Base-by-base conservation (phyloP, 2,888 invertebrate genomes). In the Lycaena phlaeas region DNA sequence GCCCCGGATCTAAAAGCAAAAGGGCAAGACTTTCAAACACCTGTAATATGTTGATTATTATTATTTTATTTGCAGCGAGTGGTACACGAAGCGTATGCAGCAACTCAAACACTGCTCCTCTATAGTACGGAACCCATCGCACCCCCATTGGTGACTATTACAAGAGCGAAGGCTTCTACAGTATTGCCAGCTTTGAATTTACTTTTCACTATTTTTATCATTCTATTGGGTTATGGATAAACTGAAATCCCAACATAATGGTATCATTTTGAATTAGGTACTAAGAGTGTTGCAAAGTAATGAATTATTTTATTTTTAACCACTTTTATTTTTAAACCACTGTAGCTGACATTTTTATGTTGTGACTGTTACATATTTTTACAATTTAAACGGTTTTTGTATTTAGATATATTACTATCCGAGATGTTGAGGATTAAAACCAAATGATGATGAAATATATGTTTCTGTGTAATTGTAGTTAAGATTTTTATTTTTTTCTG, bases 81-180 rank as follows among this genome's bases (percentile, higher is more conserved):
- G 1, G 73, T 75, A 1, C 78, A 78, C 43, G 82, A 82, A 54
- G 74, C 75, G 0, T 82, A 68, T 41, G 81, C 78, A 4, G 82
- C 82, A 0, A 62, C 75, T 62, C 78, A 78, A 37, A 77, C 81
- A 1, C 45, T 82, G 38, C 64, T 82, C 0, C 54, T 78, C 1
- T 68, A 75, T 37, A 72, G 64, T 38, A 44, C 54, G 4, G 67
- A 68, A 18, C 28, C 56, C 0, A 15, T 51, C 1, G 48, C 38
- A 1, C 48, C 50, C 2, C 54, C 56, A 2, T 42, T 51, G 1
- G 44, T 57, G 12, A 48, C 48, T 0, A 31, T 68, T 3, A 54
- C 59, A 5, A 53, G 45, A 40, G 42, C 53, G 4, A 40, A 38
- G 2, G 46, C 43, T 5, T 7, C 7, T 4, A 22, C 29, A 22